Base-by-base conservation (phyloP, 2,888 invertebrate species). In the Diplolepis rosae region DNA sequence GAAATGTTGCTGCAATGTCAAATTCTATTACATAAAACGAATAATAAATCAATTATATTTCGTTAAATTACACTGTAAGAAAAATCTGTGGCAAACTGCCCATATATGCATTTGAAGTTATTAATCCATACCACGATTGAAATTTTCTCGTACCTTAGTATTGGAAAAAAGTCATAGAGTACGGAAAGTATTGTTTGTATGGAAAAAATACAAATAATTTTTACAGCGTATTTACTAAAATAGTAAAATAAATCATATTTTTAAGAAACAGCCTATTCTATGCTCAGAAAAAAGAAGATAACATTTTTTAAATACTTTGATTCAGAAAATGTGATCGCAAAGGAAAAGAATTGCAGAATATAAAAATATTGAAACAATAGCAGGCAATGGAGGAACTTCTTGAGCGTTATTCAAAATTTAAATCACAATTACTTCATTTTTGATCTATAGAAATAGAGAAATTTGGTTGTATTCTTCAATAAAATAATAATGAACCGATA, bases 1-100 rank as follows among this genome's bases (percentile, higher is more conserved):
- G 89, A 85, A 90, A 91, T 70, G 90, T 90, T 61, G 90, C 91
- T 90, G 86, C 80, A 85, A 86, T 89, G 81, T 89, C 89, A 54
- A n/a, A 35, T 56, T 13, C 11, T 32, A 13, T 56, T 56, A 66
- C 2, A 13, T 52, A n/a, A n/a, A 22, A 68, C 66, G 6, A 52
- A 28, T 3, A 28, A 3, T 4, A 52, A 52, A 28, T 27, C 7
- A 9, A 1, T 3, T 52, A 22, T n/a, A 5, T 11, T 22, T 42
- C 13, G 9, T 28, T 35, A 9, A 35, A 35, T 13, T 11, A 35
- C 9, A 35, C 13, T 35, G 9, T 35, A 1, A 18, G 9, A 7
- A 48, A 39, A 3, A 6, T 2, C 39, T 39, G 3, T 6, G 2
- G 9, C 39, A 39, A n/a, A n/a, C n/a, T n/a, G n/a, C n/a, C n/a